Conservation (phyloP, 2,888 invertebrate species). For the Gibbula magus region DNA sequence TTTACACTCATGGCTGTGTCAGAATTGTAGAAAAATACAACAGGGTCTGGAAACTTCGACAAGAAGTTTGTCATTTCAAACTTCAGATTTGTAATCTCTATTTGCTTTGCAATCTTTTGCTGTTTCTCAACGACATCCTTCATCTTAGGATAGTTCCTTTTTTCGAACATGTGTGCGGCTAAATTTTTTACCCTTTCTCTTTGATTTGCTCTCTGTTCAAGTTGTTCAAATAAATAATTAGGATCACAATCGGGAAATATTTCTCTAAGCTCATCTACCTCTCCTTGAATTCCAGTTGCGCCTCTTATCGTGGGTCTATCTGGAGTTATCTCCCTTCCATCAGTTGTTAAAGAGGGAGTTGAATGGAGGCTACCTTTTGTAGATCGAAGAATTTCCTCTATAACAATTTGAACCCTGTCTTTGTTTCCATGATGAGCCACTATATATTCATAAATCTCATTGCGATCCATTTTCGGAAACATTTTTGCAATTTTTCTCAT, state of each 20-base stretch:
- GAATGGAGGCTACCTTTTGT: background rate
- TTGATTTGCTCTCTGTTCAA: conserved; percentile 49
- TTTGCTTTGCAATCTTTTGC: conserved; percentile 38
- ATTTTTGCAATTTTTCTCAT: conserved; percentile 61
- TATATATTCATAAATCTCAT: conserved; percentile 70
- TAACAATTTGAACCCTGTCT: conserved; percentile 64
- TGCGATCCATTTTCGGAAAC: conserved; percentile 63
- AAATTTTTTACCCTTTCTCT: conserved; percentile 56
- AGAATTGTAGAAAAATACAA: conserved; percentile 55
- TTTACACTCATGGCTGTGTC: conserved; percentile 52
- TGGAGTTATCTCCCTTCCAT: background rate
- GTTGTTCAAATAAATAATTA: conserved; percentile 62
- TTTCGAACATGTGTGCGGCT: conserved; percentile 62
- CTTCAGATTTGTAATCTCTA: conserved; percentile 47
- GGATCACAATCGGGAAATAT: conserved; percentile 72
- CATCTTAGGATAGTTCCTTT: conserved; percentile 61
- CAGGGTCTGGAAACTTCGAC: conserved; percentile 67
- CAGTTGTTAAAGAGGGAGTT: background rate
- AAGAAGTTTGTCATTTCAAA: conserved; percentile 63
- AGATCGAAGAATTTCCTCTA: conserved; percentile 55
- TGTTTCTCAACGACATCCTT: conserved; percentile 57
- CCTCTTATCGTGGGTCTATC: background rate
- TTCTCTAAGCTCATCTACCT: conserved; percentile 59
- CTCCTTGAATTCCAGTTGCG: conserved; percentile 43
- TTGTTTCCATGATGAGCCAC: conserved; percentile 66